Percentiles rank a stretch among this genome's conserved stretches.
These are phyloP conservation scores for Perodicticus potto DNA, from an alignment of 2,797 vertebrate genomes.

Conservation along the genomic window DNA sequence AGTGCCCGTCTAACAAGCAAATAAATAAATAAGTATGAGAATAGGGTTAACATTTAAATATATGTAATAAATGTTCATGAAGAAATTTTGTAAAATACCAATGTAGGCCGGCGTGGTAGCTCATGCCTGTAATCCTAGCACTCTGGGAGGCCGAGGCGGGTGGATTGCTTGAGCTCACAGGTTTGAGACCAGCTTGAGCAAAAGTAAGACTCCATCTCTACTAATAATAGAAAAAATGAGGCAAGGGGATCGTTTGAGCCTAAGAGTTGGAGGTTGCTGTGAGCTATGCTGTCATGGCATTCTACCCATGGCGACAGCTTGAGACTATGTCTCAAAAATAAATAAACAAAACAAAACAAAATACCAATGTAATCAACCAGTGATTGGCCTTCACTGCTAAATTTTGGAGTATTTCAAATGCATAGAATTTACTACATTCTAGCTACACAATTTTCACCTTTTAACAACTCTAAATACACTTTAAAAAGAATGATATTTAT, in stretches of 20 bases:
- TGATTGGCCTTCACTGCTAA: background rate
- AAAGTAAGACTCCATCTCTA: too few species aligned
- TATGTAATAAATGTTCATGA: background rate
- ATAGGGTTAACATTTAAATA: background rate
- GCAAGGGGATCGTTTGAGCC: too few species aligned
- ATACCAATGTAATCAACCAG: slow-evolving; percentile 16
- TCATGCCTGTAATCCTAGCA: too few species aligned
- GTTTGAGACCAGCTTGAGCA: too few species aligned
- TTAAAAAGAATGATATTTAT: background rate
- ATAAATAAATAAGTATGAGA: too few species aligned
- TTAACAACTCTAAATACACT: slow-evolving; percentile 27
- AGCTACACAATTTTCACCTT: background rate
- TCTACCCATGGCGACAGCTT: too few species aligned
- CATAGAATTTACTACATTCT: background rate
- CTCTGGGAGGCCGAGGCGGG: too few species aligned
- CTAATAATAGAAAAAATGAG: too few species aligned
- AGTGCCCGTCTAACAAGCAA: background rate
- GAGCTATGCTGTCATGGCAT: too few species aligned
- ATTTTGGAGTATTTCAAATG: background rate
- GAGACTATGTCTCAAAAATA: too few species aligned
- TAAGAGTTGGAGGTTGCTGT: too few species aligned
- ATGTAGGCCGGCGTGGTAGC: background rate
- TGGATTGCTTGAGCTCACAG: too few species aligned
- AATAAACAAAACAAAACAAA: background rate
- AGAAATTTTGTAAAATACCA: slow-evolving; percentile 26